A percentile compares a stretch with the other conserved stretches of the same genome.
Conservation (phyloP, 2,113 vertebrate genomes). For the Clupea harengus region DNA sequence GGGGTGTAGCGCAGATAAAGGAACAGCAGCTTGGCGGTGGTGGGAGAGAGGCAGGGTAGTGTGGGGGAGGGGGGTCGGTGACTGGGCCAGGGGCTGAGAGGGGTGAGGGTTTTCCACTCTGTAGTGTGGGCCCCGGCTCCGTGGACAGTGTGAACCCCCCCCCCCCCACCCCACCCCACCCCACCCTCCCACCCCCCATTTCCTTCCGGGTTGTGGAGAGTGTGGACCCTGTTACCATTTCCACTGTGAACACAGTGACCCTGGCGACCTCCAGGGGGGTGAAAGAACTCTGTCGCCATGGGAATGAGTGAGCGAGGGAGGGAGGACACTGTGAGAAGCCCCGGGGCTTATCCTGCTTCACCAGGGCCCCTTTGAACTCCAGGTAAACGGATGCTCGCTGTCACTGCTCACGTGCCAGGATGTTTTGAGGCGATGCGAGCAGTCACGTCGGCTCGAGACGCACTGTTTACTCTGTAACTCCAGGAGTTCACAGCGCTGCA, state of each 20-base stretch:
- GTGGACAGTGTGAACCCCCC: conserved; percentile 42
- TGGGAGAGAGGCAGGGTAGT: neutral
- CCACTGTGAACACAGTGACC: conserved; percentile 70
- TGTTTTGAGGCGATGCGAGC: neutral
- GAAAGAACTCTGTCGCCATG: conserved; percentile 54
- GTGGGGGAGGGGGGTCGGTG: conserved; percentile 30
- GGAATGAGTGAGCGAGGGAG: conserved; percentile 54
- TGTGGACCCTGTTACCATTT: conserved; percentile 38
- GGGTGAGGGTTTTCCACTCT: conserved; percentile 68
- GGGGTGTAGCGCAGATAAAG: neutral
- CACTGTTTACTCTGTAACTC: neutral
- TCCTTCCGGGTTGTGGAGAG: conserved; percentile 60
- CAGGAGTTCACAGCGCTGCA: neutral
- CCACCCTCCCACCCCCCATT: conserved; percentile 34
- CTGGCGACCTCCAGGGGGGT: conserved; percentile 61
- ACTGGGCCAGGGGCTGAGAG: conserved; percentile 42
- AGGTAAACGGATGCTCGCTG: conserved; percentile 34
- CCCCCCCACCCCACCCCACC: too few species aligned
- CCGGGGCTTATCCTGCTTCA: neutral
- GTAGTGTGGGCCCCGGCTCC: conserved; percentile 50
- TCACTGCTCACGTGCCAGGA: conserved; percentile 31
- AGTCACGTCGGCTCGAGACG: conserved; percentile 16
- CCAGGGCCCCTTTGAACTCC: conserved; percentile 8
- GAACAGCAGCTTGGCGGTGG: neutral
- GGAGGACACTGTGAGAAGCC: conserved; percentile 35